Evolutionary conservation across 2,113 vertebrate genomes (phyloP).

Genomic region (Engraulis encrasicolus): DNA sequence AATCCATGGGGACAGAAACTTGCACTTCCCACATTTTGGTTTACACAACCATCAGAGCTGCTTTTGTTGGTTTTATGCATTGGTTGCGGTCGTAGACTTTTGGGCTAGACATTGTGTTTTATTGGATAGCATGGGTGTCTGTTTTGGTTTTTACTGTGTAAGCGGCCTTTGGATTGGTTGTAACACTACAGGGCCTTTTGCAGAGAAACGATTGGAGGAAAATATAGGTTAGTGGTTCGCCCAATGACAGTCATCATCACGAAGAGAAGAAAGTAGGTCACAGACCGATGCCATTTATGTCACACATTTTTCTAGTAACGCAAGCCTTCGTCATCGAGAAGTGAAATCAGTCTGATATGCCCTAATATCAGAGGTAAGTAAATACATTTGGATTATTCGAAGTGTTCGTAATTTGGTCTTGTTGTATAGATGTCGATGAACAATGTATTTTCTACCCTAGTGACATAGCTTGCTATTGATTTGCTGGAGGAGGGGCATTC

Average conservation of each 20-base stretch:
- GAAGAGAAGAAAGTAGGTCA: constrained; percentile 80
- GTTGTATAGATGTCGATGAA: neutral
- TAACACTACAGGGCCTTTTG: neutral
- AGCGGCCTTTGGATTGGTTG: constrained; percentile 58
- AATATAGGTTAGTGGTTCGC: constrained; percentile 81
- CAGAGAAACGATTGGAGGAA: constrained; percentile 63
- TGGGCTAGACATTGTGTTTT: neutral
- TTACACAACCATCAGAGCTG: neutral
- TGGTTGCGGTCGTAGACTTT: neutral
- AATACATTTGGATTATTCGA: neutral
- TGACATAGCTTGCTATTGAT: constrained; percentile 24
- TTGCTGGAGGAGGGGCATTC: constrained; percentile 38
- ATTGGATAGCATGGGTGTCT: constrained; percentile 28
- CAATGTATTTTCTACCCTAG: constrained; percentile 24
- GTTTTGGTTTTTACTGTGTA: constrained; percentile 43
- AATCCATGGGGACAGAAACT: too few relatives aligned
- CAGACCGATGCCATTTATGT: constrained; percentile 77
- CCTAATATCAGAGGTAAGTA: constrained; percentile 59
- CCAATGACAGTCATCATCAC: constrained; percentile 71
- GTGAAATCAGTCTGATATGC: constrained; percentile 34
- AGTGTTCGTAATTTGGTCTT: neutral
- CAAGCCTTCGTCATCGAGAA: constrained; percentile 51
- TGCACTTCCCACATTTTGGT: neutral
- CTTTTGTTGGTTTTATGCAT: neutral
- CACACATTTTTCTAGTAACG: constrained; percentile 63